These are phyloP conservation scores for Petrolisthes manimaculis DNA, from an alignment of 2,888 invertebrate species.

Conservation along the genomic window DNA sequence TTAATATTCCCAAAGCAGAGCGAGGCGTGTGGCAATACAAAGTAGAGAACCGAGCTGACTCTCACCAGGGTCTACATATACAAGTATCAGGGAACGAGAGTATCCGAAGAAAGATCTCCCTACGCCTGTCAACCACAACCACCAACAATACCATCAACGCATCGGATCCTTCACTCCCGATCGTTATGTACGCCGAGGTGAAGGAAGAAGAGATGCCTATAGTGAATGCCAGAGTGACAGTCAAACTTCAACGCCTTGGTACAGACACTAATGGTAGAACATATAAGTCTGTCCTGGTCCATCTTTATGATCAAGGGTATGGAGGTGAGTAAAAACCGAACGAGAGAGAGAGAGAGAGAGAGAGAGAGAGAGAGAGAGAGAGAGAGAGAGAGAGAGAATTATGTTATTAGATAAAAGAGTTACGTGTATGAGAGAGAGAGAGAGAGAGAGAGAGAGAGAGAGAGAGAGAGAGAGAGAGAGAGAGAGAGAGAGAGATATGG, in stretches of 20 bases:
- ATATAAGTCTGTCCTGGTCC: conserved; percentile 68
- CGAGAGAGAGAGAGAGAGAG: not conserved
- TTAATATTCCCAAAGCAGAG: conserved; percentile 64
- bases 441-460: not conserved
- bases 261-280: conserved; percentile 67
- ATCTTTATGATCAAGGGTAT: conserved; percentile 75
- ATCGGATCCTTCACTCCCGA: conserved; percentile 49
- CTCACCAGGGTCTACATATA: conserved; percentile 65
- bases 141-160: conserved; percentile 39
- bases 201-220: conserved; percentile 72
- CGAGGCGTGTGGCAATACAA: conserved; percentile 60
- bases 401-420: too few species aligned
- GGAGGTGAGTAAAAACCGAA: conserved; percentile 70
- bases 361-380: not conserved
- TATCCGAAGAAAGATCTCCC: conserved; percentile 47
- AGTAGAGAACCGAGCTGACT: conserved; percentile 65
- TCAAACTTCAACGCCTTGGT: conserved; percentile 58
- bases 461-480: not conserved
- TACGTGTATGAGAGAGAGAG: too few species aligned
- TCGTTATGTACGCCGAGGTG: conserved; percentile 68
- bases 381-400: not conserved
- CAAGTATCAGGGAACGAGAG: conserved; percentile 61
- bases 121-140: conserved; percentile 60
- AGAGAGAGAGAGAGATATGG: not conserved
- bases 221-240: conserved; percentile 52